phyloP scores from a whole-genome alignment of 2,888 invertebrate species.

The Torymus aiolomorphi region DNA sequence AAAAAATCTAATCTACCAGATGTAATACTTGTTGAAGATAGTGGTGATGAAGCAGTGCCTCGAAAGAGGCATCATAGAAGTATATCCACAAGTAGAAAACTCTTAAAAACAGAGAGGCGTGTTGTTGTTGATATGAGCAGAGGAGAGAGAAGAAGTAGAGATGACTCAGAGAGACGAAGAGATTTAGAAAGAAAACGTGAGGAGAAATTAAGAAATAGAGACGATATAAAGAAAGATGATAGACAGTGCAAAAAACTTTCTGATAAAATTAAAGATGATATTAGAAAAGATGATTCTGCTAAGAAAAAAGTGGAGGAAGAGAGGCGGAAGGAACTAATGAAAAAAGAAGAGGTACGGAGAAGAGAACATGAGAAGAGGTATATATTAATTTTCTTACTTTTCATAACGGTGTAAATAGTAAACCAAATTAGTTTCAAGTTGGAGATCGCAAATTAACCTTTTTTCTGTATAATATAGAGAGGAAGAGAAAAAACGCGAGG shows the following conservation, averaged over 20 bases:
- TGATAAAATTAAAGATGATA: slow-evolving; percentile 73
- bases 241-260: slow-evolving; percentile 54
- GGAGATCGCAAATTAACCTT: too few species aligned
- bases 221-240: slow-evolving; percentile 75
- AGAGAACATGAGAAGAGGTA: slow-evolving; percentile 73
- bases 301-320: slow-evolving; percentile 72
- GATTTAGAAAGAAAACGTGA: slow-evolving; percentile 68
- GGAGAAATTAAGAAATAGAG: slow-evolving; percentile 74
- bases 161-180: slow-evolving; percentile 66
- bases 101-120: slow-evolving; percentile 69
- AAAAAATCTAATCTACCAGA: slow-evolving; percentile 73
- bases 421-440: too few species aligned
- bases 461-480: slow-evolving; percentile 61
- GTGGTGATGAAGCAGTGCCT: slow-evolving; percentile 77
- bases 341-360: slow-evolving; percentile 73
- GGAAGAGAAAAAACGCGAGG: slow-evolving; percentile 70
- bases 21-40: slow-evolving; percentile 82
- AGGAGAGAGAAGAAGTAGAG: slow-evolving; percentile 67
- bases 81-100: slow-evolving; percentile 69
- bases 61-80: slow-evolving; percentile 75
- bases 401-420: too few species aligned
- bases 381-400: neutral
- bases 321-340: slow-evolving; percentile 70
- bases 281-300: slow-evolving; percentile 73
- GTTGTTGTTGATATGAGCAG: slow-evolving; percentile 72